Conservation (phyloP, 2,113 vertebrate genomes). For the Pangasianodon gigas region DNA sequence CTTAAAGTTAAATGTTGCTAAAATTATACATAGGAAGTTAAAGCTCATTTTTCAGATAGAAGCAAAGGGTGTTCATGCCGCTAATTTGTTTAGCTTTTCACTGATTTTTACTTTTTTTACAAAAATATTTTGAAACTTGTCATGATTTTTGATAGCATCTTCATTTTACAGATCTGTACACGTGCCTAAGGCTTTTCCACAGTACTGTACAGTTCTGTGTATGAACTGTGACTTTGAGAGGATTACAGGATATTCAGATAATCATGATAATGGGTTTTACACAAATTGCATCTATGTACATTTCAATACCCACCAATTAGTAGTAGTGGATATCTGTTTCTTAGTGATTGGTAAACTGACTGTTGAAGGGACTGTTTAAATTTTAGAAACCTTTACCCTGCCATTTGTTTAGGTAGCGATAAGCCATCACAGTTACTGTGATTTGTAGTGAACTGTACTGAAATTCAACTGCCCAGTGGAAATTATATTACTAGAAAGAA, state of each 20-base stretch:
- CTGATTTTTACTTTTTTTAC: not conserved
- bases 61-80: not conserved
- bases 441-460: constrained; percentile 56
- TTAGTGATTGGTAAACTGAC: not conserved
- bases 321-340: not conserved
- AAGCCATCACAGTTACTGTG: constrained; percentile 58
- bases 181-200: not conserved
- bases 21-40: not conserved
- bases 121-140: not conserved
- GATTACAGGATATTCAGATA: constrained; percentile 11
- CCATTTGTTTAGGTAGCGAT: constrained; percentile 58
- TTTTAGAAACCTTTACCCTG: constrained; percentile 59
- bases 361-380: constrained; percentile 57
- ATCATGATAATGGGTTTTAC: not conserved
- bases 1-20: not conserved
- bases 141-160: not conserved
- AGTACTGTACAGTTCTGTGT: not conserved
- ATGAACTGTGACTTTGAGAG: not conserved
- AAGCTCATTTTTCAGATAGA: not conserved
- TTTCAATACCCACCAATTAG: not conserved
- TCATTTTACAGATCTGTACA: not conserved
- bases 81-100: not conserved
- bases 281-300: not conserved
- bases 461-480: constrained; percentile 35
- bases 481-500: constrained; percentile 10